Evolutionary conservation across 2,888 invertebrate species (phyloP), one percentile per base, ranked within the genome.

Genomic region (Chloromyia formosa): DNA sequence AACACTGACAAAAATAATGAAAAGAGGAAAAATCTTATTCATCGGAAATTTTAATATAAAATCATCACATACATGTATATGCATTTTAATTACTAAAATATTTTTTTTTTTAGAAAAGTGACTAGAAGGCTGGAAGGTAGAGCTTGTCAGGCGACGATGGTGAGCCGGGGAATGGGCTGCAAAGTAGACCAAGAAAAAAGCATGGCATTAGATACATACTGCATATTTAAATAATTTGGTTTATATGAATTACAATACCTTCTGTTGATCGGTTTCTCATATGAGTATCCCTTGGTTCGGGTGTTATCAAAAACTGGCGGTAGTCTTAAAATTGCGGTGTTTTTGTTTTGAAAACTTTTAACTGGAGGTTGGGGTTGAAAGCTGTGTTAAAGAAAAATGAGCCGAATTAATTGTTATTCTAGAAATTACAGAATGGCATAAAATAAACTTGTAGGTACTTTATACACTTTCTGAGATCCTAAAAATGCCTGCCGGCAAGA

Each of bases 1-100:
- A n/a, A n/a, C n/a, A n/a, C n/a, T n/a, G n/a, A n/a, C n/a, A n/a
- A n/a, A n/a, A n/a, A n/a, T n/a, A n/a, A n/a, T n/a, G n/a, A n/a
- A n/a, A n/a, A n/a, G n/a, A n/a, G n/a, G n/a, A n/a, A n/a, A n/a
- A n/a, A 35, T 35, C 18, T 64, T 64, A 18, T 18, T 54, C 27
- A 23, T 53, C 12, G 40, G 54, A 69, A 69, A 69, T 69, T 54
- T 69, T 69, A 69, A 69, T 69, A 49, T 66, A 66, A 66, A 66
- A 66, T 66, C 66, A 66, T 66, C 66, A 53, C 69, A 69, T 35
- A 35, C 27, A 35, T 2, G 69, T 16, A 35, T 12, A 54, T 61
- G 16, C 18, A 68, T 45, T 35, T 7, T 5, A 45, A 18, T 18
- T 45, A 45, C 20, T 45, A 66, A 10, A 22, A 5, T 45, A 49